Base-by-base conservation (phyloP, 2,888 invertebrate genomes). In the Nephrotoma guestfalica region DNA sequence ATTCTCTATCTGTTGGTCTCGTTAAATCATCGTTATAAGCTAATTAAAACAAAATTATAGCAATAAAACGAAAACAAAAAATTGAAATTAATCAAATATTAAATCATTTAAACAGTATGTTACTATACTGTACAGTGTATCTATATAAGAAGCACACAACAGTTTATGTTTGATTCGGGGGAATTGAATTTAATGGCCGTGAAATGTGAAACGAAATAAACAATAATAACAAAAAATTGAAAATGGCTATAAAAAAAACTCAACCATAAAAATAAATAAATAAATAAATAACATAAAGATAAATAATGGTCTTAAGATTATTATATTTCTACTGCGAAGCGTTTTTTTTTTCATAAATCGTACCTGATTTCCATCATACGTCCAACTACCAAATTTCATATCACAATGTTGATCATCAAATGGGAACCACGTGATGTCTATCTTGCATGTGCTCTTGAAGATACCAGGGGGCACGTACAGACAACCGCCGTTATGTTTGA, bases 371-470 rank as follows among this genome's bases (percentile, higher is more conserved):
- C 98, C 98, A 93, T 97, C 97, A 94, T 99, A 98, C 91, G 99
- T 99, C 99, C 99, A 99, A 94, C 99, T 98, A 94, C 99, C 99
- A 93, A 99, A 99, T 95, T 99, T 98, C 97, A 99, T 97, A 93
- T 97, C 96, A 94, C 99, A 99, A 93, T 96, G 96, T 95, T 99
- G 99, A 94, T 99, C 99, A 94, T 99, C 99, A 94, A 99, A 99
- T 93, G 99, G 99, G 95, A 99, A 99, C 99, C 99, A 99, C 93
- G 98, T 98, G 95, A 99, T 99, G 95, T 99, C 98, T 94, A 99
- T 99, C 95, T 97, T 97, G 96, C 99, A 99, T 93, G 99, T 99
- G 95, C 98, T 98, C 95, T 98, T 99, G 95, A 99, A 98, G 94
- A 99, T 99, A 93, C 99, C 99, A 92, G 99, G 99, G 92, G 99